These are phyloP conservation scores for Stercorarius parasiticus DNA, from an alignment of 2,113 vertebrate genomes.

Conservation along the genomic window DNA sequence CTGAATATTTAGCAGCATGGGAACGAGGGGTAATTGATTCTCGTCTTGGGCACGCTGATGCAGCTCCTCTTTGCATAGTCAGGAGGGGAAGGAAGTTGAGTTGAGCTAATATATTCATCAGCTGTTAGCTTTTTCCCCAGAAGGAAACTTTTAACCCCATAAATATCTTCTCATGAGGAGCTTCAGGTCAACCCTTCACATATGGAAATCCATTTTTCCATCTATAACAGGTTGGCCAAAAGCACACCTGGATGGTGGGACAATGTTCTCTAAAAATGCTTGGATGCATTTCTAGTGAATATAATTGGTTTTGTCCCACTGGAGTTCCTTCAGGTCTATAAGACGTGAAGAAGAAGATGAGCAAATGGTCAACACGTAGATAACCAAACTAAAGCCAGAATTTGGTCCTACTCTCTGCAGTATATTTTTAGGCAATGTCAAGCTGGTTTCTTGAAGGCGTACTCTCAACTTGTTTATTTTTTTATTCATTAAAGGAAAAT, in stretches of 20 bases:
- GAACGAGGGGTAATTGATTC: conserved; percentile 32
- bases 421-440: not conserved
- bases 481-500: conserved; percentile 13
- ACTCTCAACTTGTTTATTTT: not conserved
- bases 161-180: not conserved
- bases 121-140: not conserved
- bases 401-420: not conserved
- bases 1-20: not conserved
- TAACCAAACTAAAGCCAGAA: not conserved
- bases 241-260: not conserved
- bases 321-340: not conserved
- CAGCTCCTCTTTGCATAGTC: not conserved
- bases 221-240: not conserved
- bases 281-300: not conserved
- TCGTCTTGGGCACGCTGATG: not conserved
- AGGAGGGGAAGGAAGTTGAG: not conserved
- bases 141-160: not conserved
- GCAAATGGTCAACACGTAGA: not conserved
- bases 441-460: not conserved
- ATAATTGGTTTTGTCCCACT: not conserved
- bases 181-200: not conserved
- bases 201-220: not conserved
- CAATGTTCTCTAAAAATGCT: not conserved
- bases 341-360: not conserved
- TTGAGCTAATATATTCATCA: conserved; percentile 7